These are phyloP conservation scores for Zosterops lateralis DNA, from an alignment of 2,113 vertebrate genomes.

Conservation along the genomic window DNA sequence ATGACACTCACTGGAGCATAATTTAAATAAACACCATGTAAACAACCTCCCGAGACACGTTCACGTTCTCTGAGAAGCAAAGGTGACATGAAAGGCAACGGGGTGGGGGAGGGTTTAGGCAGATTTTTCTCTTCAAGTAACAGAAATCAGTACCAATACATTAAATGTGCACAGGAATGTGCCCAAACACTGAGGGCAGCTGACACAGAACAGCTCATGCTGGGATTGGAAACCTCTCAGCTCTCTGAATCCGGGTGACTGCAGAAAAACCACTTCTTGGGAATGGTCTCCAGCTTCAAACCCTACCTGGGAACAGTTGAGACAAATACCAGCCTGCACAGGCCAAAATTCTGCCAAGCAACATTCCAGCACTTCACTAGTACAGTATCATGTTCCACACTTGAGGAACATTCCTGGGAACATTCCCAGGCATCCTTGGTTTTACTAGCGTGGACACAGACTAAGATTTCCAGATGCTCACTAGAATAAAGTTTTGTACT, in stretches of 20 bases:
- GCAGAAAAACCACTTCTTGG: background rate
- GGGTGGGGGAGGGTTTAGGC: background rate
- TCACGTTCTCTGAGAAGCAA: background rate
- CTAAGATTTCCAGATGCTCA: constrained; percentile 50
- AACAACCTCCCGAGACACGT: background rate
- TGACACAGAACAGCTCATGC: background rate
- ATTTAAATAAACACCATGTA: constrained; percentile 34
- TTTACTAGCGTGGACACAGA: constrained; percentile 25
- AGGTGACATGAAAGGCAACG: background rate
- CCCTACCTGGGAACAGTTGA: constrained; percentile 28
- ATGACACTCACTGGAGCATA: background rate
- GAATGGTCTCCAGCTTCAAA: background rate
- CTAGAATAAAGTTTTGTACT: background rate
- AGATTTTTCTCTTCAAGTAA: background rate
- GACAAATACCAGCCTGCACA: background rate
- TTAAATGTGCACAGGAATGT: background rate
- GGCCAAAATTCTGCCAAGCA: constrained; percentile 44
- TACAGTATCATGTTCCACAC: constrained; percentile 12
- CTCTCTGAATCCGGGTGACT: background rate
- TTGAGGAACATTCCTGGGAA: constrained; percentile 54
- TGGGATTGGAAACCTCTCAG: background rate
- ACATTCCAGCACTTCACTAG: constrained; percentile 40
- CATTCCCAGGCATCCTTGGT: constrained; percentile 54
- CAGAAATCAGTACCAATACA: background rate
- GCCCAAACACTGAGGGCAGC: background rate